Evolutionary conservation across 2,113 vertebrate species (phyloP).

Genomic region (Oceanodroma tethys): DNA sequence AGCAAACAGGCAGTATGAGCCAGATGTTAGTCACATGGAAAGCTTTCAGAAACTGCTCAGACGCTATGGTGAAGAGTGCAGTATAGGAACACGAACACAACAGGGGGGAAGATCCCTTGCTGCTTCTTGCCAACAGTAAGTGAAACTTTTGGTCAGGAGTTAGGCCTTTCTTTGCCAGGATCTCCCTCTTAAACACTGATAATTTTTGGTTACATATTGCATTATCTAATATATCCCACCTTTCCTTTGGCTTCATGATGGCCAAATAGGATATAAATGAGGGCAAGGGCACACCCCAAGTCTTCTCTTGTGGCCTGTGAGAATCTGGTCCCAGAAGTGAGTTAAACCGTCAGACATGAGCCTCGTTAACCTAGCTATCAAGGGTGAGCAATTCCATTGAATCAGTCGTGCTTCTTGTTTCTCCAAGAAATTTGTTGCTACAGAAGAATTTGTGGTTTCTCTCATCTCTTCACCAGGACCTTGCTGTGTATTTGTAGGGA

Average conservation of each 20-base stretch:
- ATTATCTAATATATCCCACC: not conserved
- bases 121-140: not conserved
- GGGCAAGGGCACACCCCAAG: not conserved
- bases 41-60: not conserved
- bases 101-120: not conserved
- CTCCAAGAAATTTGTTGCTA: not conserved
- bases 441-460: not conserved
- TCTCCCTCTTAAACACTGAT: not conserved
- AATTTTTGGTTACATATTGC: not conserved
- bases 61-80: not conserved
- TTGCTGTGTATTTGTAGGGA: not conserved
- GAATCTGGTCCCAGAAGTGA: not conserved
- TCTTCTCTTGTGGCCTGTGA: not conserved
- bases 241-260: not conserved
- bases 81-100: not conserved
- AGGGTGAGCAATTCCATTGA: not conserved
- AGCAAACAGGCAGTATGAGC: not conserved
- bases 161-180: not conserved
- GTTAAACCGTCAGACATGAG: not conserved
- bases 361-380: not conserved
- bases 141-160: not conserved
- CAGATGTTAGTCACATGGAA: not conserved
- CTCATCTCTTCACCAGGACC: not conserved
- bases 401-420: not conserved
- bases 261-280: not conserved